These are phyloP conservation scores for Panopea generosa DNA, from an alignment of 2,888 invertebrate species.

Conservation along the genomic window DNA sequence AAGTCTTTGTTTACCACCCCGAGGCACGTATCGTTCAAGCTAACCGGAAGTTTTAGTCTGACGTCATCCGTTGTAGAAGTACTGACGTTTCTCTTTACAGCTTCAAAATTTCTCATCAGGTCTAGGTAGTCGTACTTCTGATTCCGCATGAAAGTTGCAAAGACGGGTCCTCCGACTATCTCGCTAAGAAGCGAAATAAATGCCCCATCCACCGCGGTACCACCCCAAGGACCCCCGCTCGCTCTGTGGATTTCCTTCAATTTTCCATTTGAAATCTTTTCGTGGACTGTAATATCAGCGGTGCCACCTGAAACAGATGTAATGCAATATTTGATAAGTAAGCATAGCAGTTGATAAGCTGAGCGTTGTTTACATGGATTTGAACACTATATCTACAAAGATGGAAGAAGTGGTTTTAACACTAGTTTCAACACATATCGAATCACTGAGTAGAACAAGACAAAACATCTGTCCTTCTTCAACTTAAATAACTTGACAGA, in stretches of 20 bases:
- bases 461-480: too few relatives aligned
- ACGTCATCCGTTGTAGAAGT: conserved; percentile 28
- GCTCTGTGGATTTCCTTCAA: conserved; percentile 57
- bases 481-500: too few relatives aligned
- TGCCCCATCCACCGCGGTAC: conserved; percentile 51
- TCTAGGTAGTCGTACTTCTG: conserved; percentile 52
- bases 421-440: too few relatives aligned
- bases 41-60: conserved; percentile 43
- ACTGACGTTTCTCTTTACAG: conserved; percentile 48
- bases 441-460: too few relatives aligned
- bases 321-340: too few relatives aligned
- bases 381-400: too few relatives aligned
- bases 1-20: conserved; percentile 37
- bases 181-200: conserved; percentile 34
- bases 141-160: conserved; percentile 30
- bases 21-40: conserved; percentile 40
- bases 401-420: too few relatives aligned
- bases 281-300: conserved; percentile 60
- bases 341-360: too few relatives aligned
- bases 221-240: conserved; percentile 63
- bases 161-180: conserved; percentile 48
- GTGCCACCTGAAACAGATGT: conserved; percentile 47
- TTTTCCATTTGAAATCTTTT: conserved; percentile 48
- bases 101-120: conserved; percentile 54
- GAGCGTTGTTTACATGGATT: too few relatives aligned